phyloP scores from a whole-genome alignment of 2,113 vertebrate species.

The Gavialis gangeticus region DNA sequence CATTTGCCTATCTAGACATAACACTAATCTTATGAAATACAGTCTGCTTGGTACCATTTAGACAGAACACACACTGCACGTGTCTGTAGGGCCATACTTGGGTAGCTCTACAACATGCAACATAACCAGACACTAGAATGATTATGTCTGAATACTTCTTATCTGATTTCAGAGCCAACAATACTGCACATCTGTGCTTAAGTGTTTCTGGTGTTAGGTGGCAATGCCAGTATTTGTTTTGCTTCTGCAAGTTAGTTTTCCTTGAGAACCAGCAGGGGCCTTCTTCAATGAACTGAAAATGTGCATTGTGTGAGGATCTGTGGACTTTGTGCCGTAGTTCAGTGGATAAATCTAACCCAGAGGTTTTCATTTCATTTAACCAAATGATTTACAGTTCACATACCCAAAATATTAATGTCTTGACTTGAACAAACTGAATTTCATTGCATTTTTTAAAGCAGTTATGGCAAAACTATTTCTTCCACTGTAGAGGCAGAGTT shows the following conservation, averaged over 20 bases:
- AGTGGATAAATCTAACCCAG: conserved; percentile 12
- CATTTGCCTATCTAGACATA: conserved; percentile 40
- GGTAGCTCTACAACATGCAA: neutral
- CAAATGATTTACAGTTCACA: conserved; percentile 64
- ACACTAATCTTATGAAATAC: conserved; percentile 34
- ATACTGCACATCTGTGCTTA: conserved; percentile 38
- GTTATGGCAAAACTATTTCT: conserved; percentile 57
- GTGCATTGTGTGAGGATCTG: conserved; percentile 37
- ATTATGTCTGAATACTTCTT: conserved; percentile 48
- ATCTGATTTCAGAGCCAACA: conserved; percentile 56
- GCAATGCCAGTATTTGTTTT: conserved; percentile 58
- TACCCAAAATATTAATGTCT: conserved; percentile 64
- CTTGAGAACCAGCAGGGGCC: conserved; percentile 55
- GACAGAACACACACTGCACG: neutral
- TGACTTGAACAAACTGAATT: conserved; percentile 41
- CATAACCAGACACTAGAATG: conserved; percentile 33
- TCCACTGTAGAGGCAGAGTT: conserved; percentile 32
- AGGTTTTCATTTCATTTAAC: conserved; percentile 64
- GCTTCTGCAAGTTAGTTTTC: conserved; percentile 58
- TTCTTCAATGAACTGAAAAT: conserved; percentile 66
- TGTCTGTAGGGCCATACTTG: conserved; percentile 49
- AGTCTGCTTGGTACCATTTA: neutral
- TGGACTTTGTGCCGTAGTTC: conserved; percentile 37
- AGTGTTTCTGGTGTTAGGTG: neutral
- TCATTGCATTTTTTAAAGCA: conserved; percentile 34